Evolutionary conservation across 2,113 vertebrate genomes (phyloP), one percentile per base, ranked within the genome.

Genomic region (Procavia capensis): DNA sequence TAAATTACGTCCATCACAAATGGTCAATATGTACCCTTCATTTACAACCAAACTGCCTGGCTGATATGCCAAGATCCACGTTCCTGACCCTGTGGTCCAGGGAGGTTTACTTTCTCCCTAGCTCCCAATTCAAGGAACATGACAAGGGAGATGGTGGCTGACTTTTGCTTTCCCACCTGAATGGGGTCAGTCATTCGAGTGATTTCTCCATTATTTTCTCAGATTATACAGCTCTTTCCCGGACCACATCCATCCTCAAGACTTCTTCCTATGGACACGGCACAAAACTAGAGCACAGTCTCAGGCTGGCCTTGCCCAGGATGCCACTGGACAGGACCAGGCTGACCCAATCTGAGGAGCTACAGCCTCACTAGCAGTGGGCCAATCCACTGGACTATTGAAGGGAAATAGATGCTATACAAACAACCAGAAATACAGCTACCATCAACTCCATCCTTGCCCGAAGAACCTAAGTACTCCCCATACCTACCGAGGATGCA

Each of bases 191-290:
- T 39, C 93, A 34, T 94, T 93, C 91, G 61, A 93, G 91, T 95
- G 79, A 97, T 96, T 97, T 97, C 96, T 90, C 75, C 25, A 85
- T 90, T 91, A 97, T 96, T 85, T 93, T 4, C 9, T 96, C 80
- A 76, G 72, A 97, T 47, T 85, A 3, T 86, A 64, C n/a, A 39
- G 61, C 43, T 93, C 74, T 80, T 94, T 93, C 88, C 68, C 88
- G 92, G 83, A 95, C 39, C 96, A 31, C 27, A 83, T 96, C 95
- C 3, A 7, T 0, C 9, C 84, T 72, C 88, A 90, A 81, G 24
- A 75, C 66, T 57, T n/a, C 90, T 59, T 91, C 96, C 96, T 82
- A 89, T 24, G 57, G 43, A 19, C 47, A 64, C 39, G 68, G 88
- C 36, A 83, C n/a, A 97, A 96, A 97, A 96, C 66, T 93, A 94